Evolutionary conservation across 2,797 vertebrate genomes (phyloP).

Genomic region (Buphagus erythrorhynchus): DNA sequence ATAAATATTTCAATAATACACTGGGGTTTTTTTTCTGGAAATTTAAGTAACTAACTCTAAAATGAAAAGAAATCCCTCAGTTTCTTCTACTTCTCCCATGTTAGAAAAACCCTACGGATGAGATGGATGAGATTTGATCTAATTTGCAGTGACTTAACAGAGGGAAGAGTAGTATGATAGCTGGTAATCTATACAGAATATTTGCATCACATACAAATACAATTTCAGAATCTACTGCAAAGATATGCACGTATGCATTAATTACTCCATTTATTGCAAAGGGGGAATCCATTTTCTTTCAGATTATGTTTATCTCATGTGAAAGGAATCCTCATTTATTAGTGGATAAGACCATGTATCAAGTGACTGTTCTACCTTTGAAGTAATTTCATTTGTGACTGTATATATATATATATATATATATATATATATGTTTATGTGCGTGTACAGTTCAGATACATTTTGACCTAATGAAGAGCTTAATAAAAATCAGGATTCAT

Average conservation of each 20-base stretch:
- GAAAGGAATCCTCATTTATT: background rate
- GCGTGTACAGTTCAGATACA: slow-evolving; percentile 39
- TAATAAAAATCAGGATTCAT: slow-evolving; percentile 80
- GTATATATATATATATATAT: background rate
- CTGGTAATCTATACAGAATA: background rate
- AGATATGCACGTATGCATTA: background rate
- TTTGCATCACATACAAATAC: background rate
- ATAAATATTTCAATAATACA: background rate
- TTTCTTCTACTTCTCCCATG: background rate
- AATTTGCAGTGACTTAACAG: background rate
- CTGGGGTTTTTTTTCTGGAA: background rate
- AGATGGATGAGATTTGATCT: background rate
- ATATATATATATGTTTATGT: background rate
- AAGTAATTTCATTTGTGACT: slow-evolving; percentile 41
- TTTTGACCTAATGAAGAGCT: slow-evolving; percentile 78
- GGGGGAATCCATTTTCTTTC: background rate
- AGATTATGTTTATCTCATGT: background rate
- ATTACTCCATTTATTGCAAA: background rate
- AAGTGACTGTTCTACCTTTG: slow-evolving; percentile 8
- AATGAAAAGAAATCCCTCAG: background rate
- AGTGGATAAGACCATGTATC: background rate
- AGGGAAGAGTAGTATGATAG: background rate
- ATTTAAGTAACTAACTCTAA: background rate
- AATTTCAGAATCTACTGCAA: background rate
- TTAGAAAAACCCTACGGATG: background rate